A percentile compares a stretch with the other conserved stretches of the same genome.
Evolutionary conservation across 2,888 invertebrate species (phyloP).

Genomic region (Syrista parreyssii): DNA sequence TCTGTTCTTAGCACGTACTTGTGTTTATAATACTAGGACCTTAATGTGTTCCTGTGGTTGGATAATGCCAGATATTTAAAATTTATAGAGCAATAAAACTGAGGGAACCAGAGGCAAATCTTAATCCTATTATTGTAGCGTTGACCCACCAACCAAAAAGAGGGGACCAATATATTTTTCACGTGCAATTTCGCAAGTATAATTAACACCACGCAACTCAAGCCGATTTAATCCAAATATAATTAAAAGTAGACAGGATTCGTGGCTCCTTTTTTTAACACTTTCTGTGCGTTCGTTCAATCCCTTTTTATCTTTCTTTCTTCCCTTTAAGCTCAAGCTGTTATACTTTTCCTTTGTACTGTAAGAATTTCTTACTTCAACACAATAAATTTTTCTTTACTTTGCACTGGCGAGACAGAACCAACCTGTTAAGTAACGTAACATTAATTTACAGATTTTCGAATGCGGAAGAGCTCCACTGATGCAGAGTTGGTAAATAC

Average conservation of each 20-base stretch:
- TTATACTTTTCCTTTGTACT: too few relatives aligned
- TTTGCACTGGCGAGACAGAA: background rate
- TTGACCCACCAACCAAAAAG: background rate
- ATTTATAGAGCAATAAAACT: background rate
- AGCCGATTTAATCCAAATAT: background rate
- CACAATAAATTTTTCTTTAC: too few relatives aligned
- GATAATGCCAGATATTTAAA: background rate
- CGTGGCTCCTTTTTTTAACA: background rate
- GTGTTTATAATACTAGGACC: background rate
- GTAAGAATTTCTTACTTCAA: too few relatives aligned
- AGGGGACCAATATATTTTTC: background rate
- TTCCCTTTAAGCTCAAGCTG: too few relatives aligned
- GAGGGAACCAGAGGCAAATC: background rate
- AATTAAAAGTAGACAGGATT: background rate
- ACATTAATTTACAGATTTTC: background rate
- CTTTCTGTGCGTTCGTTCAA: too few relatives aligned
- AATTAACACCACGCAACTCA: background rate
- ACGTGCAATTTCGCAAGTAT: background rate
- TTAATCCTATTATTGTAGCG: background rate
- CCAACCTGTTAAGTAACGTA: background rate
- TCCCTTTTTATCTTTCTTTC: too few relatives aligned
- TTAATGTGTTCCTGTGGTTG: background rate
- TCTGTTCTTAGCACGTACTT: background rate
- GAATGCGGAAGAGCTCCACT: background rate
- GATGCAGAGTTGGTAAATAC: background rate